These are phyloP conservation scores for Tokudaia muenninki DNA, from an alignment of 2,797 vertebrate genomes.

Conservation along the genomic window DNA sequence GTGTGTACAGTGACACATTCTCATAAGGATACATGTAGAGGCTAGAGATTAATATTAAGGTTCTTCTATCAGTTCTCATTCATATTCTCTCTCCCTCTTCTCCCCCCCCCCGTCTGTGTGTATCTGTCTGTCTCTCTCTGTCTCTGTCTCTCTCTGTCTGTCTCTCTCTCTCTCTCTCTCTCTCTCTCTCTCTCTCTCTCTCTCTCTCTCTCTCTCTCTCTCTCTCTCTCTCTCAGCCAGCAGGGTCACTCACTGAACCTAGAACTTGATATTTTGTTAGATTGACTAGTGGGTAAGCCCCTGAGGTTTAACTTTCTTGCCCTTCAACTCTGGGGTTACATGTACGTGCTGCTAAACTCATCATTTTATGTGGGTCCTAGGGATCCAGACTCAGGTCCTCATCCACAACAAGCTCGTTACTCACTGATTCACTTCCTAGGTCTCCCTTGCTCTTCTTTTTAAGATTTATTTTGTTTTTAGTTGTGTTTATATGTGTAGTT, in stretches of 20 bases:
- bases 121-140: too few species aligned
- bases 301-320: neutral
- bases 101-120: too few species aligned
- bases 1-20: neutral
- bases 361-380: neutral
- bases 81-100: too few species aligned
- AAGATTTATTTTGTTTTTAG: neutral
- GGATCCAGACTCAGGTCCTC: neutral
- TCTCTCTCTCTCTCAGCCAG: neutral
- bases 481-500: neutral
- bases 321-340: neutral
- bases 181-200: accelerated
- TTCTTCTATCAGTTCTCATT: neutral
- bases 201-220: too few species aligned
- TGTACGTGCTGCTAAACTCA: neutral
- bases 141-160: too few species aligned
- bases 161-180: accelerated
- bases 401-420: neutral
- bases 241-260: neutral
- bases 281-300: neutral
- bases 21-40: neutral
- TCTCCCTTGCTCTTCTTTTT: neutral
- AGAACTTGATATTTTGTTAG: neutral
- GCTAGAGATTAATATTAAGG: neutral
- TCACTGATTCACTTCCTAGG: neutral